Base-by-base conservation (phyloP, 2,888 invertebrate species). In the Odontocerum albicorne region DNA sequence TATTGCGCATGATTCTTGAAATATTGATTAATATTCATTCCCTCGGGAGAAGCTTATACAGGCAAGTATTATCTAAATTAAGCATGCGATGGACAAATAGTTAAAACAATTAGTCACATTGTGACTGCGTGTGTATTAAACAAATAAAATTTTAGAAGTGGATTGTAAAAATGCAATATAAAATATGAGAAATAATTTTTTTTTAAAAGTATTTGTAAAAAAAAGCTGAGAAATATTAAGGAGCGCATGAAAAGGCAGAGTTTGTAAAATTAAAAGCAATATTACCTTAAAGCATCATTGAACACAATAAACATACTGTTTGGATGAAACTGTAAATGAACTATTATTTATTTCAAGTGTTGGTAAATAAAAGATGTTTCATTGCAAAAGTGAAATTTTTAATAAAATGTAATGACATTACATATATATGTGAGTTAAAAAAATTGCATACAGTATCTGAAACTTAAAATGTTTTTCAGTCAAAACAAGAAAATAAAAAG, bases 321-420 rank as follows among this genome's bases (percentile, higher is more conserved):
- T 33, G 31, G 4, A 19, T 46, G 33, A 21, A 20, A 21, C 21
- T 44, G 44, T 13, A 46, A 46, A 46, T 45, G 21, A n/a, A n/a
- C n/a, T n/a, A n/a, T n/a, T n/a, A n/a, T n/a, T n/a, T n/a, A n/a
- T n/a, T n/a, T n/a, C n/a, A n/a, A 47, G 56, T 57, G 38, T 56
- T 53, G 51, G 57, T 42, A 61, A 59, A 61, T 54, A 61, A 55
- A 59, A 59, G 55, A 61, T 56, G 52, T 60, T 59, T 52, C 49
- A 52, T 55, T 57, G 49, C 49, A 47, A 54, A 55, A 47, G 46
- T 57, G 49, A 46, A 43, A 57, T 54, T 55, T 49, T 54, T 39
- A 55, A 57, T 50, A 47, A 31, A 52, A 40, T 21, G 16, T 45
- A 38, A 33, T 16, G 33, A 50, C 36, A 51, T 20, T 42, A 49